Conservation (phyloP, 2,113 vertebrate genomes). For the Empidonax traillii region DNA sequence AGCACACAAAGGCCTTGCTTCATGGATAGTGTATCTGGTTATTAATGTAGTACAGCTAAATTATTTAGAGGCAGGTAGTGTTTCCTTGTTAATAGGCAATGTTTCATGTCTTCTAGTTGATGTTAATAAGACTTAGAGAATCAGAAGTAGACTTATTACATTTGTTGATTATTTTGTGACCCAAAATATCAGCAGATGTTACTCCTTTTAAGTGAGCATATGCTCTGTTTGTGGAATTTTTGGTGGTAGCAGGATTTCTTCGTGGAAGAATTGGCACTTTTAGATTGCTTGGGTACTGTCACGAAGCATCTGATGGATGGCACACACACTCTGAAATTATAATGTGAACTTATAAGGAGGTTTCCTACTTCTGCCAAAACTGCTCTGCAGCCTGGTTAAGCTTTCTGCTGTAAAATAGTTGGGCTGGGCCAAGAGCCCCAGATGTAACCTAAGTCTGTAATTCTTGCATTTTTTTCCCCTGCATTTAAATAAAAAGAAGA, state of each 20-base stretch:
- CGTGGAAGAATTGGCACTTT: neutral
- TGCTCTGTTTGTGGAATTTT: neutral
- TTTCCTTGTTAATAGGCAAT: neutral
- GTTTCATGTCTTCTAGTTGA: neutral
- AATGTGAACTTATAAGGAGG: neutral
- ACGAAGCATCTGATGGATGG: neutral
- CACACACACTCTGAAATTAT: neutral
- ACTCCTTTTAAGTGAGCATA: neutral
- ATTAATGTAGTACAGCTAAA: neutral
- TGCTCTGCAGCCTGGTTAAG: neutral
- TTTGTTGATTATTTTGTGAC: neutral
- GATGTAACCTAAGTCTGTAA: neutral
- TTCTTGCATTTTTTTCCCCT: neutral
- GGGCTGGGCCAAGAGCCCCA: neutral
- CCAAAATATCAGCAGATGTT: neutral
- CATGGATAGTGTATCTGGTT: neutral
- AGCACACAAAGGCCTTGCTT: neutral
- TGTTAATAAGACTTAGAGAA: neutral
- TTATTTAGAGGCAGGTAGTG: neutral
- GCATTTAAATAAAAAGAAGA: neutral
- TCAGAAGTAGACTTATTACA: neutral
- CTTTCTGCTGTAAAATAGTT: neutral
- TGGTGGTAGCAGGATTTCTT: neutral
- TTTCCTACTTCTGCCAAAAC: slow-evolving; percentile 21
- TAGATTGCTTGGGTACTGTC: neutral